Conservation (phyloP, 2,113 vertebrate species). For the Chamaea fasciata region DNA sequence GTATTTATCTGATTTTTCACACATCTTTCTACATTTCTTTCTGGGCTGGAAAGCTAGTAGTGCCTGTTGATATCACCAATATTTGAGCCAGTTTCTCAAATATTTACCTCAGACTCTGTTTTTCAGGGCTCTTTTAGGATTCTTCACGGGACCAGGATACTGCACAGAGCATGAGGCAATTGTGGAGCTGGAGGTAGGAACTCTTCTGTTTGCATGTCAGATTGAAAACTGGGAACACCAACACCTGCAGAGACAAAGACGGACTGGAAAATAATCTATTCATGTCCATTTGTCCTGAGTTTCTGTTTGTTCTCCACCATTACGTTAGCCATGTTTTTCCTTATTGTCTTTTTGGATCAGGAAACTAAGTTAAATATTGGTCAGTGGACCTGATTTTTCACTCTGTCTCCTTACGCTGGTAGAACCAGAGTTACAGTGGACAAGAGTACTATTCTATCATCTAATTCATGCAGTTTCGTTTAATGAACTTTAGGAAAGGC, state of each 20-base stretch:
- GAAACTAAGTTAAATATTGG: not conserved
- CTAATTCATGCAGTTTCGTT: not conserved
- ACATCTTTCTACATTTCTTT: not conserved
- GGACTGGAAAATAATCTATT: not conserved
- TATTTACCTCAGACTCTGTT: not conserved
- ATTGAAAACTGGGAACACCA: not conserved
- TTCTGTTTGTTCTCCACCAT: constrained; percentile 1
- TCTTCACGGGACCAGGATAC: not conserved
- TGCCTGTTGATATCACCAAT: not conserved
- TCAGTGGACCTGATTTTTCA: not conserved
- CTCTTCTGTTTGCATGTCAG: not conserved
- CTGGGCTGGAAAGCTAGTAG: not conserved
- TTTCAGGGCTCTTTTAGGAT: not conserved
- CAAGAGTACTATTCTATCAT: not conserved
- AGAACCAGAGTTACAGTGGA: not conserved
- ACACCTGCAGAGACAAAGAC: not conserved
- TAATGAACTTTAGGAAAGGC: not conserved
- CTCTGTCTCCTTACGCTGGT: not conserved
- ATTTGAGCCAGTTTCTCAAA: not conserved
- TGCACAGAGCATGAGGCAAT: not conserved
- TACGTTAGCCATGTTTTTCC: not conserved
- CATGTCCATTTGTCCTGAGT: not conserved
- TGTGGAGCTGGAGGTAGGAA: not conserved
- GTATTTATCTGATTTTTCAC: not conserved
- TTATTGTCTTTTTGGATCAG: not conserved